Evolutionary conservation across 2,888 invertebrate species (phyloP), one percentile per base, ranked within the genome.

Genomic region (Ectropis crepuscularia): DNA sequence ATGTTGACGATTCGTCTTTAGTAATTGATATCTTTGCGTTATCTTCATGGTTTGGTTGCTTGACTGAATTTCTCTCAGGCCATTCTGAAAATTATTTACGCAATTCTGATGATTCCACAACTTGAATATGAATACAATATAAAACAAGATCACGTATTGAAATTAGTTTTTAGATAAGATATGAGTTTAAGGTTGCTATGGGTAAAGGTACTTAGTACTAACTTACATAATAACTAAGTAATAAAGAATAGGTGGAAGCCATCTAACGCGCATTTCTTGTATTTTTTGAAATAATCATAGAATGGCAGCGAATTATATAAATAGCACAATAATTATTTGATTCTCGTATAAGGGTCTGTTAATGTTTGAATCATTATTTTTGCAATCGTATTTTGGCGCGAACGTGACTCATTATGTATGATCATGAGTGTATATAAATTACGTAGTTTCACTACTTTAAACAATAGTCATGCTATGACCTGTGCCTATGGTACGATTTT

Each of bases 21-120:
- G 72, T 71, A 55, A 70, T 65, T 57, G 70, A 69, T 57, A 72
- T 63, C 65, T 68, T 65, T 47, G 53, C 46, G 36, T 69, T 72
- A 48, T 74, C 72, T 53, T 72, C 71, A 47, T 68, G 67, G 42
- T 71, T 71, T 8, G 90, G 91, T 74, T 90, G 90, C 71, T 81
- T 85, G n/a, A 89, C 85, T n/a, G 87, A 86, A 60, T 83, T 76
- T 57, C 86, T 85, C 66, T 74, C 60, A 28, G 91, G 90, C 86
- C 87, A 89, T 81, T 86, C 90, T 90, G 79, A 66, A 82, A 81
- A 53, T 48, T 11, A 36, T n/a, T 64, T 61, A 36, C 57, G 62
- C 54, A 57, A 57, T 69, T 73, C 69, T 28, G 16, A 28, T 28
- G 4, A 28, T 1, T 28, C 16, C 4, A 4, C 16, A 28, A 28